Percentiles rank a stretch among this genome's conserved stretches.
Conservation (phyloP, 2,888 invertebrate species). For the Cryptocephalus moraei region DNA sequence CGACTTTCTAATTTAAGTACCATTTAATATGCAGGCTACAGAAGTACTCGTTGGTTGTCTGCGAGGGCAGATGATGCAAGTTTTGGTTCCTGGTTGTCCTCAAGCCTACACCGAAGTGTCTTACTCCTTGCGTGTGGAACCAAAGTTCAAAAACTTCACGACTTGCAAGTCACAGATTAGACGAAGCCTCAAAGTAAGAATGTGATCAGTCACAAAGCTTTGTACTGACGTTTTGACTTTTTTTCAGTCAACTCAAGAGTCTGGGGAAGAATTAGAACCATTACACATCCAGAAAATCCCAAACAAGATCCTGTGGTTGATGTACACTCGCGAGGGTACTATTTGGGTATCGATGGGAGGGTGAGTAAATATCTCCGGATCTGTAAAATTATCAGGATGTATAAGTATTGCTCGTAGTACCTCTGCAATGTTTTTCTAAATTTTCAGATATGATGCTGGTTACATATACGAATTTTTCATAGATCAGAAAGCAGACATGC, state of each 20-base stretch:
- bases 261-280: slow-evolving; percentile 43
- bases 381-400: too few species aligned
- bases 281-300: slow-evolving; percentile 47
- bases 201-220: slow-evolving; percentile 21
- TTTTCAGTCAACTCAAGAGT: slow-evolving; percentile 49
- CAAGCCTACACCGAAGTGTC: slow-evolving; percentile 39
- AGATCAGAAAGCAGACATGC: slow-evolving; percentile 29
- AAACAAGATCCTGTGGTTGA: slow-evolving; percentile 47
- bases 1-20: too few species aligned
- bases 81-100: slow-evolving; percentile 37
- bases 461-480: slow-evolving; percentile 53
- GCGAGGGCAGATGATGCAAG: slow-evolving; percentile 46
- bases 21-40: slow-evolving; percentile 26
- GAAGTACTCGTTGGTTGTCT: slow-evolving; percentile 46
- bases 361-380: slow-evolving; percentile 1
- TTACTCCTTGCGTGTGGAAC: slow-evolving; percentile 34
- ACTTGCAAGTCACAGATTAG: slow-evolving; percentile 51
- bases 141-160: slow-evolving; percentile 40
- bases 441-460: slow-evolving; percentile 51
- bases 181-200: slow-evolving; percentile 49
- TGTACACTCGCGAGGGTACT: slow-evolving; percentile 42
- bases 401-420: too few species aligned
- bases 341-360: slow-evolving; percentile 54
- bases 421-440: too few species aligned
- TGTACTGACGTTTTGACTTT: slow-evolving; percentile 6